Base-by-base conservation (phyloP, 2,888 invertebrate species). In the Phyto melanocephala region DNA sequence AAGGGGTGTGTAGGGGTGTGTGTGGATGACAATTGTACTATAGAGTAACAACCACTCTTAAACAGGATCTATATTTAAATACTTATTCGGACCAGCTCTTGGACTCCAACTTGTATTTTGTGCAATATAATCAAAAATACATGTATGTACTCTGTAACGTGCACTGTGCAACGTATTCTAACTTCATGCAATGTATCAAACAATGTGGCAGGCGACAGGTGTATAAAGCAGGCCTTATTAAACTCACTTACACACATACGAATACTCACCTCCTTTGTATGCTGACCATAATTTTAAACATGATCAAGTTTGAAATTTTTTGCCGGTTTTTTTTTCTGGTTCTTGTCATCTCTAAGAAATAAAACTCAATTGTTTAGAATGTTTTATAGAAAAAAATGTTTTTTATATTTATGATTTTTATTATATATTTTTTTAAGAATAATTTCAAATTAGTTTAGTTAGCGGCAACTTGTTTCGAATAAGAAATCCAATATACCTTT, bases 41-140 rank as follows among this genome's bases (percentile, higher is more conserved):
- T 13, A 24, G 5, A 52, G 24, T 10, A n/a, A 6, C 24, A 3
- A 22, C 13, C 2, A 15, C 11, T 50, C n/a, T 37, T 52, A 74
- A 79, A 79, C 78, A 78, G 78, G 78, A 79, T 82, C 65, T 67
- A 47, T 56, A 82, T 82, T 82, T 82, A 82, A 82, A 75, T 78
- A 72, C 65, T 42, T 78, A 42, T 28, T 35, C 20, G 13, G 54
- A 17, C 17, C 20, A 65, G 24, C 4, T 40, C 28, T 28, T 8
- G 24, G 37, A 24, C 6, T 47, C 15, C 22, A 65, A 35, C 42
- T 28, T n/a, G 37, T 74, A 54, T 47, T 24, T 42, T 45, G 62
- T 52, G 15, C 28, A 33, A 56, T 15, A 22, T 45, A 52, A 37
- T 65, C 13, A 45, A 35, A 17, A 15, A 40, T 70, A 70, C 33